phyloP scores from a whole-genome alignment of 2,888 invertebrate genomes.

The Alviniconcha strummeri region DNA sequence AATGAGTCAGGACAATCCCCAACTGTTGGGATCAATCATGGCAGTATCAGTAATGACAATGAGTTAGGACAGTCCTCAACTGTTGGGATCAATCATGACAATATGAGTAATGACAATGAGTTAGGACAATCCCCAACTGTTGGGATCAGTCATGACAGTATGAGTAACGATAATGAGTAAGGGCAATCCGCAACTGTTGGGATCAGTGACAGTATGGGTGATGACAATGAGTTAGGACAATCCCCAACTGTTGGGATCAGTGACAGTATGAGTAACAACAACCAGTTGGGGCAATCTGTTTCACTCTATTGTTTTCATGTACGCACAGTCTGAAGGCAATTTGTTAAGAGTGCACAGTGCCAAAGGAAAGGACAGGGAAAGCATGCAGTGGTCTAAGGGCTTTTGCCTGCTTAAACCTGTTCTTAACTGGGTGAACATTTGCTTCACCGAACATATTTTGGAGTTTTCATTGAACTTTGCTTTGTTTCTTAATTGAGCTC shows the following conservation, averaged over 20 bases:
- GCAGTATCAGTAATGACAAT: no score
- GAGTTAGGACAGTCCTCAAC: slow-evolving; percentile 81
- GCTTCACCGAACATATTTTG: no score
- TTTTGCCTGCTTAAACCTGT: no score
- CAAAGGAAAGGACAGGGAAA: no score
- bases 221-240: not conserved
- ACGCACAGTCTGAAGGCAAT: no score
- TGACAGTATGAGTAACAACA: no score
- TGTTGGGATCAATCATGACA: slow-evolving; percentile 56
- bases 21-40: slow-evolving; percentile 76
- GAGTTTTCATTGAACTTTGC: no score
- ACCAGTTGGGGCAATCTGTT: slow-evolving; percentile 67
- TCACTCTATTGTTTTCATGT: no score
- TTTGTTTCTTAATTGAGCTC: no score
- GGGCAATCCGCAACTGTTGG: slow-evolving; percentile 82
- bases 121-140: not conserved
- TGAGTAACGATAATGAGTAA: not conserved
- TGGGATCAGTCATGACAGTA: not conserved
- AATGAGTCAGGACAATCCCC: slow-evolving; percentile 77
- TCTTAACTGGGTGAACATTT: no score
- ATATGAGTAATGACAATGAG: not conserved
- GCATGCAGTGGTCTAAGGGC: no score
- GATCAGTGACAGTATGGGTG: not conserved
- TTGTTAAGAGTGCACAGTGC: no score
- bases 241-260: not conserved